phyloP scores from a whole-genome alignment of 2,113 vertebrate genomes.

The Passer montanus region DNA sequence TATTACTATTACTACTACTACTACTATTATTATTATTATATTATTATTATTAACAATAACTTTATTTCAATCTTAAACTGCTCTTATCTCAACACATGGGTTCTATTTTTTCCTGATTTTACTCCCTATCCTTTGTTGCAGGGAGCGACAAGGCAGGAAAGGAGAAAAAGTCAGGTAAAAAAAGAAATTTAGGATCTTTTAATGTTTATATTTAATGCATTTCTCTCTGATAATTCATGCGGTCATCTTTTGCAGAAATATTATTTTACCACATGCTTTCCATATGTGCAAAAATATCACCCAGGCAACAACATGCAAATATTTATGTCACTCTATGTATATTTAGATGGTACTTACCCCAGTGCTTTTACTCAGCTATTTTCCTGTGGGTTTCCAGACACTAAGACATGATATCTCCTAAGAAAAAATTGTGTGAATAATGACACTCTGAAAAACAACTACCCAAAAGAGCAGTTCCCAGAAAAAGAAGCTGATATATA shows the following conservation, averaged over 20 bases:
- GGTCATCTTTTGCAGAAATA: not conserved
- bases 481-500: not conserved
- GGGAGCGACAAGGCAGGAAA: not conserved
- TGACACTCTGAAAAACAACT: not conserved
- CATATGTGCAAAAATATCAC: not conserved
- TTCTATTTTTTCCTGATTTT: not conserved
- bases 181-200: not conserved
- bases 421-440: not conserved
- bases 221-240: not conserved
- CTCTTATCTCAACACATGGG: accelerated
- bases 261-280: not conserved
- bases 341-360: not conserved
- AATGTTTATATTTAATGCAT: not conserved
- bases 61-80: not conserved
- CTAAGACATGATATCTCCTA: not conserved
- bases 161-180: not conserved
- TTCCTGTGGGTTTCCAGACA: not conserved
- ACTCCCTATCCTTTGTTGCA: no score
- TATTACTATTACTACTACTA: not conserved
- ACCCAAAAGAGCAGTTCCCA: not conserved
- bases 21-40: no score
- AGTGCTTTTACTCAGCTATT: not conserved
- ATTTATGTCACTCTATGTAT: not conserved
- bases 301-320: not conserved
- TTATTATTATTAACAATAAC: not conserved